Evolutionary conservation across 2,888 invertebrate genomes (phyloP).

Genomic region (Achlya flavicornis): DNA sequence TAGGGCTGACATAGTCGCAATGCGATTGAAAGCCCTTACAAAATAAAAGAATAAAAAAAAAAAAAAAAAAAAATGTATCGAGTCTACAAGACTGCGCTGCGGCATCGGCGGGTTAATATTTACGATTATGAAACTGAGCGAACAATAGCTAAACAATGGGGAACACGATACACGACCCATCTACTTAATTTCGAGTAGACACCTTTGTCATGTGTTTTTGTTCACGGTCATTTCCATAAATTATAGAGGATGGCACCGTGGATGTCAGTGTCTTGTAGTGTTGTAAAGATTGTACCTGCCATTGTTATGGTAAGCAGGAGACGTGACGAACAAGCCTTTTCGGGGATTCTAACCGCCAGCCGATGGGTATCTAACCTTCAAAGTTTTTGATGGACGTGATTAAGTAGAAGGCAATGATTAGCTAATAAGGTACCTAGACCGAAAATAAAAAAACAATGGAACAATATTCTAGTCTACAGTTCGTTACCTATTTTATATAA

Average conservation of each 20-base stretch:
- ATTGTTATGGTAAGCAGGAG: slow-evolving; percentile 77
- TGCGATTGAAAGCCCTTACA: too few species aligned
- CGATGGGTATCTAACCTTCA: slow-evolving; percentile 46
- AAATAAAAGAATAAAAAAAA: too few species aligned
- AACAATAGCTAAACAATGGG: slow-evolving; percentile 74
- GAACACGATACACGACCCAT: slow-evolving; percentile 73
- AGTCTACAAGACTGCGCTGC: slow-evolving; percentile 15
- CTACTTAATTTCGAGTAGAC: slow-evolving; percentile 82
- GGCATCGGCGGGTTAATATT: slow-evolving; percentile 56
- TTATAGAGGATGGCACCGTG: slow-evolving; percentile 70
- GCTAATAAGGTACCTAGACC: neutral
- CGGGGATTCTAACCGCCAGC: slow-evolving; percentile 29
- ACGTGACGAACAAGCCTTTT: slow-evolving; percentile 70
- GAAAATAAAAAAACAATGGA: neutral
- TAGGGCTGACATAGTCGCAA: too few species aligned
- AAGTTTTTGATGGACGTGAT: slow-evolving; percentile 37
- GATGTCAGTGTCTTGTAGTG: slow-evolving; percentile 50
- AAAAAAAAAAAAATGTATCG: too few species aligned
- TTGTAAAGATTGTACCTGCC: slow-evolving; percentile 66
- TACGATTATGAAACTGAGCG: slow-evolving; percentile 62
- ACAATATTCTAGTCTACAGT: too few species aligned
- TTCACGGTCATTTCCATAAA: slow-evolving; percentile 82
- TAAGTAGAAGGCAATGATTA: neutral
- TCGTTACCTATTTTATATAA: too few species aligned
- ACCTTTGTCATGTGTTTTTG: slow-evolving; percentile 81